A percentile compares a stretch with the other conserved stretches of the same genome.
Evolutionary conservation across 2,113 vertebrate genomes (phyloP).

Genomic region (Nestor notabilis): DNA sequence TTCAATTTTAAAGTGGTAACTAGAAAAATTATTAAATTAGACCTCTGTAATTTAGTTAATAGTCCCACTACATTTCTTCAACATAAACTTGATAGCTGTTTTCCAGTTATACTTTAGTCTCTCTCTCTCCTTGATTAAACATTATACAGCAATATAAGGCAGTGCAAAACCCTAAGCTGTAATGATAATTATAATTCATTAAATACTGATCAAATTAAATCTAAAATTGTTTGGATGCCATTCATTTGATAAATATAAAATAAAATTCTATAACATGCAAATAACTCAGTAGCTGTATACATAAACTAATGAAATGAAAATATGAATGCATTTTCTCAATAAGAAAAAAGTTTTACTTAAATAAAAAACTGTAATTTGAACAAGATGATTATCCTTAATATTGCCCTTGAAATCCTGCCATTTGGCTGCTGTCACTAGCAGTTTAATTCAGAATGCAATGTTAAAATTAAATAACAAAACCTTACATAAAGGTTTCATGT

Average conservation of each 20-base stretch:
- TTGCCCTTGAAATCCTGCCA: background rate
- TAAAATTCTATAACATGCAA: constrained; percentile 18
- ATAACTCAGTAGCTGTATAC: background rate
- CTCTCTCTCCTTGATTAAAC: constrained; percentile 53
- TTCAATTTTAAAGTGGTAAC: background rate
- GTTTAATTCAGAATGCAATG: background rate
- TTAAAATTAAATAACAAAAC: background rate
- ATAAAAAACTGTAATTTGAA: background rate
- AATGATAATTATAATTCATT: constrained; percentile 65
- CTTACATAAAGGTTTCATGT: background rate
- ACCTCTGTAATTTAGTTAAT: constrained; percentile 34
- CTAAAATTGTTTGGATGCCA: constrained; percentile 7
- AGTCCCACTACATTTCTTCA: constrained; percentile 22
- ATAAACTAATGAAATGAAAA: constrained; percentile 36
- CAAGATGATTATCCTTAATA: background rate
- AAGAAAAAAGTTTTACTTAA: background rate
- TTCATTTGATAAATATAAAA: constrained; percentile 34
- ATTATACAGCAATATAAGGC: constrained; percentile 24
- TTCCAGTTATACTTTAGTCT: constrained; percentile 21
- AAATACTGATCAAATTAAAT: constrained; percentile 70
- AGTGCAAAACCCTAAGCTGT: constrained; percentile 1
- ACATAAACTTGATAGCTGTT: background rate
- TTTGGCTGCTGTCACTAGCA: background rate
- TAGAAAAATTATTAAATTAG: constrained; percentile 50
- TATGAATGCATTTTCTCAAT: background rate